Conservation (phyloP, 2,888 invertebrate genomes). For the Tenthredo livida region DNA sequence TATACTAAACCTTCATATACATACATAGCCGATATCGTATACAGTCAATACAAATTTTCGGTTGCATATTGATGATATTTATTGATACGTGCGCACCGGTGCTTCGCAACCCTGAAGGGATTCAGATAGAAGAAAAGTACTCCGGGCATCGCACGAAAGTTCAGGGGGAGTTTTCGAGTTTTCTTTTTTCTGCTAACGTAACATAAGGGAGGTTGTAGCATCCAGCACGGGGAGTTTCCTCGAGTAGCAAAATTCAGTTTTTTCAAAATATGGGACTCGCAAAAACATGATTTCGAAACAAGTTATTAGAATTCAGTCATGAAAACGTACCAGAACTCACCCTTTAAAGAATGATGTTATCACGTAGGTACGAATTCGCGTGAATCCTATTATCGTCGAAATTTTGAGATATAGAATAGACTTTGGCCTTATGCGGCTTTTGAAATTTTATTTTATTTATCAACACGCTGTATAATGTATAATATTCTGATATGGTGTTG, state of each 20-base stretch:
- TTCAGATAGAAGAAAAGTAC: conserved; percentile 23
- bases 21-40: background rate
- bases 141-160: background rate
- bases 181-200: background rate
- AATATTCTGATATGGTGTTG: background rate
- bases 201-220: background rate
- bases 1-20: background rate
- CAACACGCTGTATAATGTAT: background rate
- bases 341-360: background rate
- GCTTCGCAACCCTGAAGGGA: conserved; percentile 23
- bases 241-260: background rate
- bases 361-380: background rate
- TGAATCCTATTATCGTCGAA: background rate
- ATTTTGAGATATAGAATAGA: background rate
- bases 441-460: background rate
- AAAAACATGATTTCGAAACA: background rate
- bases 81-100: background rate
- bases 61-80: conserved; percentile 33
- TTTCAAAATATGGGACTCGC: background rate
- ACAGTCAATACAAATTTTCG: background rate
- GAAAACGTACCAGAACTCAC: background rate
- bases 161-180: background rate
- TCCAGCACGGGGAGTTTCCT: background rate
- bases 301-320: background rate
- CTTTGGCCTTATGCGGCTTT: background rate